Percentiles rank a stretch among this genome's conserved stretches.
phyloP scores from a whole-genome alignment of 2,888 invertebrate genomes.

The Barypeithes pellucidus region DNA sequence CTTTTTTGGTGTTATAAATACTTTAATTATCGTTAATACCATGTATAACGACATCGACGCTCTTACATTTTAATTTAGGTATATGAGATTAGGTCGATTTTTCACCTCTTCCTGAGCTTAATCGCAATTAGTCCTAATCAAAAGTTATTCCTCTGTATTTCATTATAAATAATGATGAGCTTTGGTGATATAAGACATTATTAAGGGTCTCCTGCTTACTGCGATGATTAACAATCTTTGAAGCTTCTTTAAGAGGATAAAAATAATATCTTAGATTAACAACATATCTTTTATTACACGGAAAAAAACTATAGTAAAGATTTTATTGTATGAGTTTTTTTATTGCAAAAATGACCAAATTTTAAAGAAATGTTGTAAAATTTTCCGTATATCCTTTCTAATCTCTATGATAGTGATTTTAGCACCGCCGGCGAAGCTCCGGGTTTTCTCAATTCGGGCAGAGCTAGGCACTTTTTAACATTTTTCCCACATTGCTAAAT shows the following conservation, averaged over 20 bases:
- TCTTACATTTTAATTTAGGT: constrained; percentile 26
- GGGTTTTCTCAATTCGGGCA: no score
- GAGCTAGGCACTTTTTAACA: no score
- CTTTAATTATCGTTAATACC: neutral
- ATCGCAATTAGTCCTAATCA: constrained; percentile 26
- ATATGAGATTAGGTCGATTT: constrained; percentile 27
- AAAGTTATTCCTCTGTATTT: constrained; percentile 39
- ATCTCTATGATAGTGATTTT: no score
- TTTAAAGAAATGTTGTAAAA: no score
- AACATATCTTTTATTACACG: neutral
- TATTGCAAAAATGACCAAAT: no score
- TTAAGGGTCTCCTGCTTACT: neutral
- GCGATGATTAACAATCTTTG: constrained; percentile 7
- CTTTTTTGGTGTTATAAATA: neutral
- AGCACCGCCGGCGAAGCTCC: no score
- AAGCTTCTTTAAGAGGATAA: neutral
- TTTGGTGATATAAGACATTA: constrained; percentile 12
- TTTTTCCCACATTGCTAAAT: no score
- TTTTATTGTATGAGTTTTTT: neutral
- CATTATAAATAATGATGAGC: constrained; percentile 29
- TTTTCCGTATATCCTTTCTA: no score
- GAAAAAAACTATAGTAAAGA: neutral
- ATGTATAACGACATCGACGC: neutral
- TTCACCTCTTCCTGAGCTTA: constrained; percentile 26
- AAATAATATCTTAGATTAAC: neutral